phyloP scores from a whole-genome alignment of 2,888 invertebrate species.

The Luffia ferchaultella region DNA sequence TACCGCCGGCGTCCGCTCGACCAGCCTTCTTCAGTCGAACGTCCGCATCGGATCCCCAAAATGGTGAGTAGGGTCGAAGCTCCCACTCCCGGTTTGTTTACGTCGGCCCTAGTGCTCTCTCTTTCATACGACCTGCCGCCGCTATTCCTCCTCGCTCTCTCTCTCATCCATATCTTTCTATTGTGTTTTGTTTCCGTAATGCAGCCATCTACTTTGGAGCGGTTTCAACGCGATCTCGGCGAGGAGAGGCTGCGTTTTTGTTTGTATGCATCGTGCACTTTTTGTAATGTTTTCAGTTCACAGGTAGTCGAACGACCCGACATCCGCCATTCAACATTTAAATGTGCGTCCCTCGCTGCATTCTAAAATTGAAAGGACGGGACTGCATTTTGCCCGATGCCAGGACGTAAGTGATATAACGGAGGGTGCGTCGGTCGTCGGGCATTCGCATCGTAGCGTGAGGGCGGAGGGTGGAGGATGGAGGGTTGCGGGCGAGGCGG shows the following conservation, averaged over 20 bases:
- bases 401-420: slow-evolving; percentile 22
- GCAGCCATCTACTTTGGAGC: slow-evolving; percentile 57
- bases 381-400: slow-evolving; percentile 3
- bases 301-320: slow-evolving; percentile 47
- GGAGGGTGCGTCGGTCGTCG: slow-evolving; percentile 6
- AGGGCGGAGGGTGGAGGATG: background rate
- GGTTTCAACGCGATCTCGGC: slow-evolving; percentile 41
- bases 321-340: slow-evolving; percentile 11
- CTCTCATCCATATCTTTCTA: slow-evolving; percentile 54
- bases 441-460: background rate
- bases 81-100: slow-evolving; percentile 60
- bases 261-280: slow-evolving; percentile 43
- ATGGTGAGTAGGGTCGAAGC: slow-evolving; percentile 65
- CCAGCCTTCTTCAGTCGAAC: slow-evolving; percentile 27
- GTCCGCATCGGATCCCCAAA: slow-evolving; percentile 30
- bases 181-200: slow-evolving; percentile 65
- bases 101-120: slow-evolving; percentile 52
- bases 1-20: slow-evolving; percentile 27
- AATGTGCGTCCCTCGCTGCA: background rate
- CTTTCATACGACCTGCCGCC: slow-evolving; percentile 58
- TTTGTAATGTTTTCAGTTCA: slow-evolving; percentile 57
- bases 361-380: background rate
- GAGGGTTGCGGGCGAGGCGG: slow-evolving; percentile 29
- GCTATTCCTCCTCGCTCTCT: slow-evolving; percentile 48
- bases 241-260: slow-evolving; percentile 54